phyloP scores from a whole-genome alignment of 2,113 vertebrate species.

The Leucopsar rothschildi region DNA sequence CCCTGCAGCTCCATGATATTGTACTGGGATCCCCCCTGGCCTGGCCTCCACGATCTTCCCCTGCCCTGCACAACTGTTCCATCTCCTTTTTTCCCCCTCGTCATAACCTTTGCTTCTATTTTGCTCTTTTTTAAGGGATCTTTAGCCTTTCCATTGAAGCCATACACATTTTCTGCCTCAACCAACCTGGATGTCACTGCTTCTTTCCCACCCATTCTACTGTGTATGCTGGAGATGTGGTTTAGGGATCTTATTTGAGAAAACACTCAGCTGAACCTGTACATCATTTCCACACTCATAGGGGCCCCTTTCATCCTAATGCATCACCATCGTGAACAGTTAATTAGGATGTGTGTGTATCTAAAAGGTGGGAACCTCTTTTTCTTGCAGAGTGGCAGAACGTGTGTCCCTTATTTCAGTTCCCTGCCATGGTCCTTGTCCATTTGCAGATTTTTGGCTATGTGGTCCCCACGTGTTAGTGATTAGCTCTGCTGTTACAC shows the following conservation, averaged over 20 bases:
- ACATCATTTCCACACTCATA: neutral
- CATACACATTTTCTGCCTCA: neutral
- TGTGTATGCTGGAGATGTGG: neutral
- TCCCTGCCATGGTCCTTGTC: neutral
- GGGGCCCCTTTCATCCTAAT: neutral
- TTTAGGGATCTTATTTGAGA: neutral
- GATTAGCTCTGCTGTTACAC: neutral
- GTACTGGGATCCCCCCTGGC: neutral
- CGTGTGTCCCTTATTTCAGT: neutral
- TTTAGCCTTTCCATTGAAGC: neutral
- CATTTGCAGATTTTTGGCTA: neutral
- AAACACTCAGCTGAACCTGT: neutral
- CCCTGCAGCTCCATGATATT: neutral
- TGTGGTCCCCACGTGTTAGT: neutral
- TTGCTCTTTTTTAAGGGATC: neutral
- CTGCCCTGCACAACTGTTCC: accelerated
- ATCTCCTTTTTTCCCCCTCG: accelerated
- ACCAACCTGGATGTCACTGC: neutral
- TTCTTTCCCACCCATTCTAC: neutral
- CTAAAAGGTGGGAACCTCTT: neutral
- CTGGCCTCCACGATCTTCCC: accelerated
- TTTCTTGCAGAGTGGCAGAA: neutral
- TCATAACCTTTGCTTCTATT: neutral
- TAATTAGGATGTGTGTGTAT: neutral
- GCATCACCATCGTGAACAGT: neutral